A percentile compares a stretch with the other conserved stretches of the same genome.
Evolutionary conservation across 2,797 vertebrate species (phyloP).

Genomic region (Enteromius mattozi): DNA sequence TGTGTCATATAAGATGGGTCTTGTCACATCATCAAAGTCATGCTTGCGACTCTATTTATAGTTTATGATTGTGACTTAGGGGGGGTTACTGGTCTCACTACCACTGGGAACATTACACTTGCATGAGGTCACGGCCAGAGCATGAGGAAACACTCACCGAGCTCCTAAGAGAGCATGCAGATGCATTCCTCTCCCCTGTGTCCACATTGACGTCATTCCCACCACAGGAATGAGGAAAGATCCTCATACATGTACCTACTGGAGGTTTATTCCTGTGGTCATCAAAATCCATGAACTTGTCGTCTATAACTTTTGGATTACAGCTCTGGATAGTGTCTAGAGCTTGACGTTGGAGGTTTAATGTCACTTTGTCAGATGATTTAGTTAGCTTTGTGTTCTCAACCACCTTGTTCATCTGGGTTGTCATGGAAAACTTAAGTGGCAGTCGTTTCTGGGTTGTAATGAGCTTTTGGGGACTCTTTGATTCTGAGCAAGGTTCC

Average conservation of each 20-base stretch:
- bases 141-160: conserved; percentile 56
- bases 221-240: conserved; percentile 41
- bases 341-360: conserved; percentile 5
- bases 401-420: not conserved
- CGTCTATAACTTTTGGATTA: not conserved
- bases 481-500: conserved; percentile 2
- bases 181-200: conserved; percentile 37
- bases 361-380: conserved; percentile 9
- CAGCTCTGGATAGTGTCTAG: conserved; percentile 5
- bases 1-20: conserved; percentile 54
- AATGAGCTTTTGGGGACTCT: not conserved
- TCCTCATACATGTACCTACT: conserved; percentile 20
- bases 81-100: conserved; percentile 70
- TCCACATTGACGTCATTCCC: conserved; percentile 32
- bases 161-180: conserved; percentile 4
- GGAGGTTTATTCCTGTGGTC: conserved; percentile 10
- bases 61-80: conserved; percentile 56
- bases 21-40: conserved; percentile 56
- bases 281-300: conserved; percentile 20
- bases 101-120: conserved; percentile 70
- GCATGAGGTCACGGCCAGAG: conserved; percentile 78
- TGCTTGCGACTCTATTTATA: conserved; percentile 84
- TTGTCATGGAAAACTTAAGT: conserved; percentile 12
- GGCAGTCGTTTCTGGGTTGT: not conserved
- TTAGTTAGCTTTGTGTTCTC: not conserved